A percentile compares a stretch with the other conserved stretches of the same genome.
phyloP scores from a whole-genome alignment of 1,140 invertebrate genomes.

The Nebria ingens region DNA sequence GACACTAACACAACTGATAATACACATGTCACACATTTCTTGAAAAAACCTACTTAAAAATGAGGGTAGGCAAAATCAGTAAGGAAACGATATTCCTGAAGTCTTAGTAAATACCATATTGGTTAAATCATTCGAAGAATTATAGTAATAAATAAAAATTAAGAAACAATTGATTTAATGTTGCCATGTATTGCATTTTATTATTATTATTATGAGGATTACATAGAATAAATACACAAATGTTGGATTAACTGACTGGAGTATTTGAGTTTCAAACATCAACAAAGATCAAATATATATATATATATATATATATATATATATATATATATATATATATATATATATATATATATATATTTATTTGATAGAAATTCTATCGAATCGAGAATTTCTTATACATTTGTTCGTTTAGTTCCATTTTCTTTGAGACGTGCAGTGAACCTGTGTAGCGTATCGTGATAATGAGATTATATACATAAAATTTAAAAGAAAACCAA shows the following conservation, averaged over 20 bases:
- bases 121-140: too few relatives aligned
- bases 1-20: too few relatives aligned
- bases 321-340: too few relatives aligned
- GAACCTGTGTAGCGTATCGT: neutral
- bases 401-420: neutral
- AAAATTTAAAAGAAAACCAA: neutral
- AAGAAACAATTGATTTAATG: neutral
- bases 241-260: neutral
- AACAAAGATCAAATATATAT: too few relatives aligned
- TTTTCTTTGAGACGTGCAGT: neutral
- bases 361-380: neutral
- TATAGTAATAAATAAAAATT: too few relatives aligned
- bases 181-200: neutral
- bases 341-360: too few relatives aligned
- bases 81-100: neutral
- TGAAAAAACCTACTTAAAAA: neutral
- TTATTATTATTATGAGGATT: neutral
- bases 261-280: too few relatives aligned
- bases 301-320: too few relatives aligned
- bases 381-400: neutral
- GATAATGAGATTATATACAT: neutral
- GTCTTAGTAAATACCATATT: neutral
- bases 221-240: neutral
- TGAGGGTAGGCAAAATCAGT: neutral
- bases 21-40: too few relatives aligned